Base-by-base conservation (phyloP, 2,113 vertebrate genomes). In the Notiomystis cincta region DNA sequence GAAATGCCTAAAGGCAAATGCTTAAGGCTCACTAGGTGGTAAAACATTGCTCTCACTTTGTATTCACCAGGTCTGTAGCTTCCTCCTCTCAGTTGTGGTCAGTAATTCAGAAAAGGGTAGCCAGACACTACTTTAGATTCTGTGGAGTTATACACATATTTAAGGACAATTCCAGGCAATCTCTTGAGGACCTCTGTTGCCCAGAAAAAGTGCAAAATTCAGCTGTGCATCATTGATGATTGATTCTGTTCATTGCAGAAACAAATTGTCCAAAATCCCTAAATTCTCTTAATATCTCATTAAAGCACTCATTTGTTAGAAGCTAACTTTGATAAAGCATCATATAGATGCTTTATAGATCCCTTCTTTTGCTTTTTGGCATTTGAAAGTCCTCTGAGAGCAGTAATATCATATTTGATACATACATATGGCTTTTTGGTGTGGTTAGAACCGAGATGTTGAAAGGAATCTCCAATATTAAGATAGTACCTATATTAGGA, bases 361-460 rank as follows among this genome's bases (percentile, higher is more conserved):
- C 19, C 3, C 13, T 73, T 60, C 51, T 80, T 91, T 79, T 45
- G 15, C 1, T 24, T 82, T 71, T 47, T 48, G 30, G 27, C 11
- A 56, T 40, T 84, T 84, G 24, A 70, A 45, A 81, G 50, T 45
- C 11, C 7, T 78, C 70, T 82, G 48, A 53, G 31, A 79, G 28
- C 13, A 60, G n/a, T 28, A 72, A 77, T 37, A 16, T 6, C 33
- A 2, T 33, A 47, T 61, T 72, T 73, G 19, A 65, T 37, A 47
- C 2, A 24, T 2, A 7, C 8, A 31, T 31, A n/a, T 0, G 0
- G 8, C 9, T 78, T 89, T 85, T 61, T 82, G 15, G 31, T 50
- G 13, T 37, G 20, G 8, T 53, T 62, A 62, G 15, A 47, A 73
- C 28, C 8, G 83, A 83, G 15, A 40, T 40, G 8, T 37, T 78